These are phyloP conservation scores for Procambarus virginalis DNA, from an alignment of 1,140 invertebrate species.

Conservation along the genomic window DNA sequence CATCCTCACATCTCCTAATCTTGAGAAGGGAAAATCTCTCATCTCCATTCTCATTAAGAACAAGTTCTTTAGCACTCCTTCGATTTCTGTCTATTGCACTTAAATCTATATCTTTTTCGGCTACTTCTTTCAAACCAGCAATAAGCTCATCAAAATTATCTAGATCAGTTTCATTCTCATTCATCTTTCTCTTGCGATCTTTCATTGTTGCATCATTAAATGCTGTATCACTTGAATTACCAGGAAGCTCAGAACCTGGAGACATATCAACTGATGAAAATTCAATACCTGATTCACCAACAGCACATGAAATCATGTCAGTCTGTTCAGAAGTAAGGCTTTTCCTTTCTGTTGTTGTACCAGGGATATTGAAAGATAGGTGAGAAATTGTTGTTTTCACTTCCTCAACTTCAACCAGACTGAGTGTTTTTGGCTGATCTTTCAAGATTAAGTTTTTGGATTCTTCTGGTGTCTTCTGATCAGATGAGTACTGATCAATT, in stretches of 20 bases:
- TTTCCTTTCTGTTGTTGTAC: constrained; percentile 20
- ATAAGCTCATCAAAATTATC: constrained; percentile 69
- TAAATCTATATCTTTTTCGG: constrained; percentile 62
- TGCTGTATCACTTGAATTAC: not conserved
- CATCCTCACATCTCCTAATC: constrained; percentile 58
- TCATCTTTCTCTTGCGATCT: constrained; percentile 52
- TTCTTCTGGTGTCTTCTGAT: not conserved
- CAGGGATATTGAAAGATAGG: constrained; percentile 58
- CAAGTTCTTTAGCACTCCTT: constrained; percentile 44
- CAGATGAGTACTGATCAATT: not conserved
- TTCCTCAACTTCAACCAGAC: constrained; percentile 66
- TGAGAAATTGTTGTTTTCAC: constrained; percentile 68
- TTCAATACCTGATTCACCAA: constrained; percentile 19
- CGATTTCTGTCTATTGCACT: constrained; percentile 42
- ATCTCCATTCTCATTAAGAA: constrained; percentile 32
- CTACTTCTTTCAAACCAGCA: constrained; percentile 66
- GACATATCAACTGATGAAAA: constrained; percentile 26
- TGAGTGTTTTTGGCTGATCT: constrained; percentile 31
- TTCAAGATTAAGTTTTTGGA: not conserved
- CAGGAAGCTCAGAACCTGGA: constrained; percentile 7
- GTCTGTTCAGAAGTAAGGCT: not conserved
- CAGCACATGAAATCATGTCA: not conserved
- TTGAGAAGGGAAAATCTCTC: constrained; percentile 59
- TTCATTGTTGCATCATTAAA: constrained; percentile 32
- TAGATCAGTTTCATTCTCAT: constrained; percentile 58